Percentiles rank a stretch among this genome's conserved stretches.
phyloP scores from a whole-genome alignment of 35 echinoderm and acorn worm genomes.

The Amphiura filiformis region DNA sequence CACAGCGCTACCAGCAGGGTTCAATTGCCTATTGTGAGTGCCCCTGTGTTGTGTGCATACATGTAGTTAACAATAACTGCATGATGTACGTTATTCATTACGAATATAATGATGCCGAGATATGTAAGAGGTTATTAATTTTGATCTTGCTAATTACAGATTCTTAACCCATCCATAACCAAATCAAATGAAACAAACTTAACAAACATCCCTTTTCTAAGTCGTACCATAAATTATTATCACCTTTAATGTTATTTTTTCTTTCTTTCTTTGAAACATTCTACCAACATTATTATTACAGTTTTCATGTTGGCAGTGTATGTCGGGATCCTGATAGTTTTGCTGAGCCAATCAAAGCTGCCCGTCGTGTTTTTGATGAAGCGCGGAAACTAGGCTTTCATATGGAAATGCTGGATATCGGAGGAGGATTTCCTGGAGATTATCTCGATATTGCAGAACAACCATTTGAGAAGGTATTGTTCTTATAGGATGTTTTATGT shows the following conservation, averaged over 20 bases:
- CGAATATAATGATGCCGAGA: background rate
- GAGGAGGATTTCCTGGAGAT: slow-evolving; percentile 90
- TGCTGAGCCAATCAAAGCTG: slow-evolving; percentile 57
- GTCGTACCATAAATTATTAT: background rate
- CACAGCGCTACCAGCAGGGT: no score
- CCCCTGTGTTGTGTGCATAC: no score
- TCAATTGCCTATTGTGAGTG: no score
- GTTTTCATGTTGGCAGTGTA: slow-evolving; percentile 96
- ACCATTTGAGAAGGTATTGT: slow-evolving; percentile 90
- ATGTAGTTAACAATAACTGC: no score
- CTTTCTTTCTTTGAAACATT: background rate
- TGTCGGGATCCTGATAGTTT: slow-evolving; percentile 66
- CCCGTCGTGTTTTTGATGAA: slow-evolving; percentile 61
- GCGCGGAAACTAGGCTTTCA: slow-evolving; percentile 53
- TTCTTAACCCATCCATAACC: background rate
- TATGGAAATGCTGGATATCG: slow-evolving; percentile 84
- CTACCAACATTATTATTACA: slow-evolving; percentile 2
- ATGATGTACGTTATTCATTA: no score
- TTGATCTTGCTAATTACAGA: background rate
- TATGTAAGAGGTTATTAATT: background rate
- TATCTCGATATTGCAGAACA: slow-evolving; percentile 31
- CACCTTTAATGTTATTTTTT: background rate
- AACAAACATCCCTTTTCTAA: background rate
- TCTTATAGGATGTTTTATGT: no score
- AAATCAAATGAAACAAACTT: background rate